These are phyloP conservation scores for Alligator sinensis DNA, from an alignment of 2,113 vertebrate genomes.

Conservation along the genomic window DNA sequence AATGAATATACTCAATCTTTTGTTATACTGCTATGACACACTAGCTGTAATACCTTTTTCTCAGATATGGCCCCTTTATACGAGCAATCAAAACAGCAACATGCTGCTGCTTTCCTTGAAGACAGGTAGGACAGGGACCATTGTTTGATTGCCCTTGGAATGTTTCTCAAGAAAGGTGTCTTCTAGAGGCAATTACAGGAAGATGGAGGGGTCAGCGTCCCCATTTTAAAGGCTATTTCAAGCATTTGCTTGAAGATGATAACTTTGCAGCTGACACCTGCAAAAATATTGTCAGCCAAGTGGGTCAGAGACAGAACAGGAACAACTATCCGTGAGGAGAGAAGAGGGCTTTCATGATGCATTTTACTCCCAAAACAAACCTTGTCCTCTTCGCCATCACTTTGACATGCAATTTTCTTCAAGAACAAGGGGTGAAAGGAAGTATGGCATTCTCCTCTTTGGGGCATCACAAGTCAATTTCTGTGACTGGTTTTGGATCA, in stretches of 20 bases:
- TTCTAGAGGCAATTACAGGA: not conserved
- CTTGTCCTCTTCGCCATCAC: not conserved
- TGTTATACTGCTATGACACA: conserved; percentile 36
- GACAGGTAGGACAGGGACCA: conserved; percentile 14
- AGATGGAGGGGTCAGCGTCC: not conserved
- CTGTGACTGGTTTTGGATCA: not conserved
- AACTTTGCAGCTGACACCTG: not conserved
- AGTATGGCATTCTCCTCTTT: not conserved
- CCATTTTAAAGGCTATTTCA: not conserved
- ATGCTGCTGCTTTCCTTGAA: not conserved
- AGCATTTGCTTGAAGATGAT: not conserved
- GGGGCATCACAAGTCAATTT: not conserved
- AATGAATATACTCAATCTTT: conserved; percentile 66
- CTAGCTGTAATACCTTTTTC: conserved; percentile 3
- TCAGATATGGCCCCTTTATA: conserved; percentile 26
- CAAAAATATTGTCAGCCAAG: not conserved
- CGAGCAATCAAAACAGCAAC: conserved; percentile 37
- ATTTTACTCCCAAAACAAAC: not conserved
- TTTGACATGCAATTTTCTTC: not conserved
- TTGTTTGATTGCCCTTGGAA: not conserved
- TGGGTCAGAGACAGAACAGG: not conserved
- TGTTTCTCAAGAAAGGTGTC: not conserved
- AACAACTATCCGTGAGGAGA: accelerated
- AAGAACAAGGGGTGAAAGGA: not conserved
- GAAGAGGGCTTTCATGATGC: not conserved